Base-by-base conservation (phyloP, 1,140 invertebrate genomes). In the Homarus americanus region DNA sequence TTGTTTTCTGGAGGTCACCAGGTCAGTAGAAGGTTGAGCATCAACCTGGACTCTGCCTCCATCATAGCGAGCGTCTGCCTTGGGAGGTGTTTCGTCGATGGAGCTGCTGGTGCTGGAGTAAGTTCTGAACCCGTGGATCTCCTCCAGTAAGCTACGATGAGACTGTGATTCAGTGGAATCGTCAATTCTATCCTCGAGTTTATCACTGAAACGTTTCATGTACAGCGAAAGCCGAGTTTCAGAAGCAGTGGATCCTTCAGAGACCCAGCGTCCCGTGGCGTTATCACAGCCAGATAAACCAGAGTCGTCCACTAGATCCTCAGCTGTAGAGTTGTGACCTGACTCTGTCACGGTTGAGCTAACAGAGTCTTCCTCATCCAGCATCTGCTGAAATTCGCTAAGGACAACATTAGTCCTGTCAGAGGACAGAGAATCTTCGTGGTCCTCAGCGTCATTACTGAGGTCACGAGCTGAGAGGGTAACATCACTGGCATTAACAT, bases 371-470 rank as follows among this genome's bases (percentile, higher is more conserved):
- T 89, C 87, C 24, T 75, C 36, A 24, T 83, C 79, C n/a, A 89
- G 34, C 79, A 89, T 83, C 34, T 89, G 87, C 66, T 89, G 87
- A 40, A 89, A 82, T 34, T 89, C 79, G n/a, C 44, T 69, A 4
- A 89, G 28, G 15, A 89, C 66, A 36, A 76, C n/a, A 76, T 75
- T 73, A 28, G 79, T 76, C 5, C 20, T 63, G 12, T 69, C 49
- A 7, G 79, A 80, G 15, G 76, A 82, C 44, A 58, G 41, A 3
- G 79, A 89, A 34, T 63, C 34, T 20, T 44, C 12, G 44, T 32
- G 38, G 15, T 89, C 63, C 17, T 82, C 63, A 53, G 34, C 28
- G 38, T 49, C 41, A 28, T 1, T 24, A 4, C 58, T 80, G 12
- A 38, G 34, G 17, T 38, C 63, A 10, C 7, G 38, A 20, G 1